Percentiles rank a stretch among this genome's conserved stretches.
phyloP scores from a whole-genome alignment of 2,888 invertebrate genomes.

The Drosophila mettleri region DNA sequence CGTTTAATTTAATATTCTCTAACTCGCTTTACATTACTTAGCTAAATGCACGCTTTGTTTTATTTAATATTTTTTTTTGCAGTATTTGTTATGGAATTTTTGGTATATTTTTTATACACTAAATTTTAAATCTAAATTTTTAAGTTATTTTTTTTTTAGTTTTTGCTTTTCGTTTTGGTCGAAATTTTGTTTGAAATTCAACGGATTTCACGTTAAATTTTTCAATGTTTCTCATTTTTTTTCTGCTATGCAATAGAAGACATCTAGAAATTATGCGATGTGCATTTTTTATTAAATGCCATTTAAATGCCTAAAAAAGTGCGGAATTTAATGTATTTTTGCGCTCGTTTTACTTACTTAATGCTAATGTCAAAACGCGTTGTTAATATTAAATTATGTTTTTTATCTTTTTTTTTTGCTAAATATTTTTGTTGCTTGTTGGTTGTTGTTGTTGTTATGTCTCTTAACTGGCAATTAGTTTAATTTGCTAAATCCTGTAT shows the following conservation, averaged over 20 bases:
- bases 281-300: slow-evolving; percentile 29
- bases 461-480: slow-evolving; percentile 71
- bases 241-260: slow-evolving; percentile 21
- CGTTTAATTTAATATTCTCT: slow-evolving; percentile 7
- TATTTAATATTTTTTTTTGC: background rate
- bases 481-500: slow-evolving; percentile 83
- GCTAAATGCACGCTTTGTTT: slow-evolving; percentile 17
- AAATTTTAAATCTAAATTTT: slow-evolving; percentile 17
- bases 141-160: slow-evolving; percentile 7
- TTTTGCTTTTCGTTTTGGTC: slow-evolving; percentile 57
- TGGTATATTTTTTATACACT: slow-evolving; percentile 31
- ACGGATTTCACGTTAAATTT: background rate
- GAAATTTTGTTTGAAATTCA: slow-evolving; percentile 45
- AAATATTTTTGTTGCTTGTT: slow-evolving; percentile 7
- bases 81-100: slow-evolving; percentile 13
- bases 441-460: slow-evolving; percentile 21
- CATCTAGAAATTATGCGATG: slow-evolving; percentile 35
- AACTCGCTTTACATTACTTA: slow-evolving; percentile 23
- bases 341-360: slow-evolving; percentile 66
- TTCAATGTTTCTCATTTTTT: slow-evolving; percentile 7
- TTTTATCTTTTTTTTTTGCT: slow-evolving; percentile 15
- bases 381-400: slow-evolving; percentile 37
- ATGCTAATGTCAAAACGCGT: slow-evolving; percentile 65
- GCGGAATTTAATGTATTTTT: slow-evolving; percentile 25
- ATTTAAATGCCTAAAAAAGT: slow-evolving; percentile 52